phyloP scores from a whole-genome alignment of 35 echinoderm and acorn worm species.

The Strongylocentrotus purpuratus region DNA sequence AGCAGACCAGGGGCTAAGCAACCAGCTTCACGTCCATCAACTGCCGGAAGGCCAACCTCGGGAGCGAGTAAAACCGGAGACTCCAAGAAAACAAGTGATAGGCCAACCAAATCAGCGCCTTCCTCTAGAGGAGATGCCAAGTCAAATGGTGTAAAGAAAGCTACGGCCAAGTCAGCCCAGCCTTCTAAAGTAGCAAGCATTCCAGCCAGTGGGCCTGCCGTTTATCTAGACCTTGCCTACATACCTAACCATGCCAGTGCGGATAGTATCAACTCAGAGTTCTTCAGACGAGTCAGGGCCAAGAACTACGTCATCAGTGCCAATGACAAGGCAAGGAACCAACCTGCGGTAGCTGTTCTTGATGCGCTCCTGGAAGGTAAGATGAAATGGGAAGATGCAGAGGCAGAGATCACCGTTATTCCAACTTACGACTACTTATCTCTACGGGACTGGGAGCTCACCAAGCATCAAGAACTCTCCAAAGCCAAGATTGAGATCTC shows the following conservation, averaged over 20 bases:
- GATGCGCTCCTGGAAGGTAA: constrained; percentile 90
- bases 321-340: constrained; percentile 74
- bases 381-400: constrained; percentile 84
- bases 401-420: constrained; percentile 80
- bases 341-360: constrained; percentile 74
- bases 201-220: constrained; percentile 87
- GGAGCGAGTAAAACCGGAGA: constrained; percentile 59
- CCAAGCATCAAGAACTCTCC: constrained; percentile 71
- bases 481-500: constrained; percentile 87
- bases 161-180: constrained; percentile 49
- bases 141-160: constrained; percentile 56
- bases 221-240: constrained; percentile 90
- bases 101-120: constrained; percentile 58
- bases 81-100: constrained; percentile 71
- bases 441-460: constrained; percentile 89
- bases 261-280: constrained; percentile 90
- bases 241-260: constrained; percentile 92
- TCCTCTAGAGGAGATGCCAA: constrained; percentile 58
- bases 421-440: constrained; percentile 83
- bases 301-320: constrained; percentile 97
- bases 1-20: constrained; percentile 64
- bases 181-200: constrained; percentile 68
- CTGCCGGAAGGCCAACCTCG: constrained; percentile 56
- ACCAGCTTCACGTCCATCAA: constrained; percentile 73
- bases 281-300: constrained; percentile 83